These are phyloP conservation scores for Cerastoderma edule DNA, from an alignment of 2,888 invertebrate genomes.

Conservation along the genomic window DNA sequence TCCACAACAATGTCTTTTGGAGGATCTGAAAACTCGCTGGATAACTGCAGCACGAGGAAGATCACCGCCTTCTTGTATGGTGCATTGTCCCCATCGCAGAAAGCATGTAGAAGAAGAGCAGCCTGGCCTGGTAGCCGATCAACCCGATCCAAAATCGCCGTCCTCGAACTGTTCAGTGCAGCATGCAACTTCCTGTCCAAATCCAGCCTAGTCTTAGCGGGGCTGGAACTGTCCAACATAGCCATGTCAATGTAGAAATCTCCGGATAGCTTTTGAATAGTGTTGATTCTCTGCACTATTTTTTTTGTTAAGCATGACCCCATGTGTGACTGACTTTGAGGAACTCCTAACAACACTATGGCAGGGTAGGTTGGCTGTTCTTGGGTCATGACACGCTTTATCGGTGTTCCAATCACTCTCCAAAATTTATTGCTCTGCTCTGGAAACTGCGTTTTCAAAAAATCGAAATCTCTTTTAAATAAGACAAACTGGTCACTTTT, in stretches of 20 bases:
- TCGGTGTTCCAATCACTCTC: constrained; percentile 63
- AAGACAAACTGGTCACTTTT: background rate
- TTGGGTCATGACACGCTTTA: constrained; percentile 62
- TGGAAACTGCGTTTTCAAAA: constrained; percentile 56
- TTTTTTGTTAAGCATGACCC: constrained; percentile 65
- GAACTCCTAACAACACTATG: constrained; percentile 67
- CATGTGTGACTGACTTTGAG: constrained; percentile 40
- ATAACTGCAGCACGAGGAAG: constrained; percentile 67
- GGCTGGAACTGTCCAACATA: constrained; percentile 27
- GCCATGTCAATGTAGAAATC: constrained; percentile 51
- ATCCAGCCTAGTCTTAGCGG: constrained; percentile 58
- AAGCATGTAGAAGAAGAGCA: constrained; percentile 77
- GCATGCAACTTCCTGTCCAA: constrained; percentile 66
- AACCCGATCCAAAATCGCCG: constrained; percentile 72
- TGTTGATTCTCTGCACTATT: constrained; percentile 53
- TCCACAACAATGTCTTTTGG: constrained; percentile 57
- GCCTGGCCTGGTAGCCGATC: constrained; percentile 70
- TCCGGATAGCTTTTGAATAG: constrained; percentile 19
- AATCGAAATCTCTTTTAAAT: constrained; percentile 47
- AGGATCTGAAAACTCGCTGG: constrained; percentile 27
- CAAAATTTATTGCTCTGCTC: constrained; percentile 67
- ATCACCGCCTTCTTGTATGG: constrained; percentile 77
- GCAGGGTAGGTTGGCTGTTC: constrained; percentile 68
- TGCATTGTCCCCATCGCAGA: constrained; percentile 81
- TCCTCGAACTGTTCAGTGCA: constrained; percentile 50